phyloP scores from a whole-genome alignment of 2,888 invertebrate genomes.

The Tetranychus truncatus region DNA sequence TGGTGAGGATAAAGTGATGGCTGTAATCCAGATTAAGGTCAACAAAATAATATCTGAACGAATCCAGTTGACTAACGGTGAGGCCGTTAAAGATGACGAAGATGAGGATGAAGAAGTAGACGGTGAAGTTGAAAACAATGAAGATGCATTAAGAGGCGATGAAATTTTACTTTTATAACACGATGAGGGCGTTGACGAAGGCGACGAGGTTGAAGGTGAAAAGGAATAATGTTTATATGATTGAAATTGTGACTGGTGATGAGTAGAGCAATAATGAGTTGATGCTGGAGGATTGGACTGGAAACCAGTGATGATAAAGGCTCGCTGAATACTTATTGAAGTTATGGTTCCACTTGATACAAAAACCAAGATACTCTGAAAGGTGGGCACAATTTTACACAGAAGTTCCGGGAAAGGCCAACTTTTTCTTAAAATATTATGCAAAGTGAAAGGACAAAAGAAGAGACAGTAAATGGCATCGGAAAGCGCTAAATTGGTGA shows the following conservation, averaged over 20 bases:
- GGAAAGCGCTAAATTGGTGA: background rate
- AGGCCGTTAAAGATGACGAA: background rate
- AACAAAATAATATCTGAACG: background rate
- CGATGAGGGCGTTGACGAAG: background rate
- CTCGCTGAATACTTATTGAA: background rate
- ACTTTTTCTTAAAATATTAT: background rate
- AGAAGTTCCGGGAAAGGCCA: background rate
- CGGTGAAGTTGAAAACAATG: background rate
- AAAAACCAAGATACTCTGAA: background rate
- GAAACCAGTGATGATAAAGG: background rate
- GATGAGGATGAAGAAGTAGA: background rate
- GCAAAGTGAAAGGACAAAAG: background rate
- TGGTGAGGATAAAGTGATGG: background rate
- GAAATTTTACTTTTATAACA: too few relatives aligned
- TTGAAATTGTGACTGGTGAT: too few relatives aligned
- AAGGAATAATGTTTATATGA: background rate
- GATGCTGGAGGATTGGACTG: background rate
- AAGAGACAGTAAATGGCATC: background rate
- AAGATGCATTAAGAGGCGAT: too few relatives aligned
- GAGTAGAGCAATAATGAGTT: too few relatives aligned
- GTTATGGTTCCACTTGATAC: background rate
- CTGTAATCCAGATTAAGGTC: background rate
- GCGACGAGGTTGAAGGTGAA: background rate
- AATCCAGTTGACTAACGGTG: background rate
- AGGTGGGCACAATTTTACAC: background rate